phyloP scores from a whole-genome alignment of 2,888 invertebrate species.

The Pocota personata region DNA sequence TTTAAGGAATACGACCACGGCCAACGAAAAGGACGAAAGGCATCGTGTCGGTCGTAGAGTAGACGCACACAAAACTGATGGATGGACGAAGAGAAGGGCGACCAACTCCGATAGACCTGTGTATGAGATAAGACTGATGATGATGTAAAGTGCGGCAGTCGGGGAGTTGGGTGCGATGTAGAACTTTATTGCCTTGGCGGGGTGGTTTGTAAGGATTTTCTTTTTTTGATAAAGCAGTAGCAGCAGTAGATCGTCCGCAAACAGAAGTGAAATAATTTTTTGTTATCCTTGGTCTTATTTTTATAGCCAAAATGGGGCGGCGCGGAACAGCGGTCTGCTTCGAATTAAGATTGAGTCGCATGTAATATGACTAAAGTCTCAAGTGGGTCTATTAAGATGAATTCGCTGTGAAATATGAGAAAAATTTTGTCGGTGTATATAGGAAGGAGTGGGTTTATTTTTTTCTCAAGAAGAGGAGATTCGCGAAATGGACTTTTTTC shows the following conservation, averaged over 20 bases:
- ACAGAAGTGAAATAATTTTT: slow-evolving; percentile 45
- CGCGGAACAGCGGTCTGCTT: background rate
- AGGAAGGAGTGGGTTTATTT: background rate
- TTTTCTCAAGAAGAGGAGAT: background rate
- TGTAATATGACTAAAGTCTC: slow-evolving; percentile 59
- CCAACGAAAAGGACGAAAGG: slow-evolving; percentile 8
- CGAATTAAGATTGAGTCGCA: slow-evolving; percentile 58
- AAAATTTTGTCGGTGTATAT: background rate
- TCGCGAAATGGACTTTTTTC: slow-evolving; percentile 24
- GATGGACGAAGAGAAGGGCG: slow-evolving; percentile 13
- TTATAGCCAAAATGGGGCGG: slow-evolving; percentile 6
- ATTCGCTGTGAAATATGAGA: slow-evolving; percentile 54
- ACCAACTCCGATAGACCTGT: slow-evolving; percentile 8
- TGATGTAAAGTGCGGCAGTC: slow-evolving; percentile 16
- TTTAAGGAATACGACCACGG: slow-evolving; percentile 39
- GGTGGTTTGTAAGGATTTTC: background rate
- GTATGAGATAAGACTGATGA: slow-evolving; percentile 51
- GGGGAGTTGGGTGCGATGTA: background rate
- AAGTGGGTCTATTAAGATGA: slow-evolving; percentile 60
- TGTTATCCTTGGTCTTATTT: slow-evolving; percentile 50
- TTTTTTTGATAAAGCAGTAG: background rate
- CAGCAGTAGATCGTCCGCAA: slow-evolving; percentile 19
- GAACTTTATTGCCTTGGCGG: slow-evolving; percentile 28
- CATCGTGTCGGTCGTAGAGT: background rate
- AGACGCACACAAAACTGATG: slow-evolving; percentile 8